Evolutionary conservation across 2,888 invertebrate species (phyloP), one percentile per base, ranked within the genome.

Genomic region (Cheiracanthium punctorium): DNA sequence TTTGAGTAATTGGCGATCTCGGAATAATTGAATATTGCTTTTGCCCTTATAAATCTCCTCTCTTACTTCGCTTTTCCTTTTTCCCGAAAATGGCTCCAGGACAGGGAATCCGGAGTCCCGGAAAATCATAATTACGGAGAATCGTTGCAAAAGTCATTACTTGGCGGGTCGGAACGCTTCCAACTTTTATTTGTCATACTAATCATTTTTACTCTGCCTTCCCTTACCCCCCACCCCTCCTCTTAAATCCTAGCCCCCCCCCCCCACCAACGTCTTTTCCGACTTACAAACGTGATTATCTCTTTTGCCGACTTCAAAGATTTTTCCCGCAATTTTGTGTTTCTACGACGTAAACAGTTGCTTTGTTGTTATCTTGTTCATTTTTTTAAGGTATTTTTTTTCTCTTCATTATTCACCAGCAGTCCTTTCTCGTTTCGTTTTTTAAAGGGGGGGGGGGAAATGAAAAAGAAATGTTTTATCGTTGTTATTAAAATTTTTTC

Each of bases 1-100:
- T 85, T 85, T 85, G 84, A 85, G 84, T 85, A 85, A 85, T 85
- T 85, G 84, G 84, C 84, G 84, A 85, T 85, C 84, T 85, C 74
- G 79, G 84, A 85, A 85, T 85, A 85, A 85, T 85, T 85, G 84
- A 85, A 85, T 85, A 85, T 85, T 85, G 84, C 84, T 85, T 85
- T 74, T 85, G 84, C 84, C 84, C 84, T 79, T 85, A 85, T 85
- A 85, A 85, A 85, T 85, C 84, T 74, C n/a, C n/a, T n/a, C 43
- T 71, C 43, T n/a, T 43, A 43, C 48, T n/a, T n/a, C 58, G 64
- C 70, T 79, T 82, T 82, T 82, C 69, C 82, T 76, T 82, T 77
- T 79, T 73, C 79, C 73, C 29, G 48, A 69, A 37, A 80, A 73
- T 24, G 79, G 73, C 72, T 52, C 79, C 30, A 74, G 84, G 65